Conservation (phyloP, 1,140 invertebrate genomes). For the Holotrichia oblita region DNA sequence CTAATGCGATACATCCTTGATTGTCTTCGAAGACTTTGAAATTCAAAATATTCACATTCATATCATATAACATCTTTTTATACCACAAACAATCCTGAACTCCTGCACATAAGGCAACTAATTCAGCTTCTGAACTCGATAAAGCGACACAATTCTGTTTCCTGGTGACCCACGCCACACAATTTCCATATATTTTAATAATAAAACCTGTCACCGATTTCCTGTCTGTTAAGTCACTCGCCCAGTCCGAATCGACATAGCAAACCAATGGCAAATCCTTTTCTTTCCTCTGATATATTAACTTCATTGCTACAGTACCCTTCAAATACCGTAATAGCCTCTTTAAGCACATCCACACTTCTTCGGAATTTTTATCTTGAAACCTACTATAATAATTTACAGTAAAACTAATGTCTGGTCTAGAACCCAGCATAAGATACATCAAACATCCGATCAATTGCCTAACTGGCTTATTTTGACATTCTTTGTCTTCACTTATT, state of each 20-base stretch:
- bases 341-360: slow-evolving; percentile 58
- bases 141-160: slow-evolving; percentile 47
- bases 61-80: slow-evolving; percentile 49
- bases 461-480: slow-evolving; percentile 49
- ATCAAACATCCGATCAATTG: slow-evolving; percentile 59
- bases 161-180: slow-evolving; percentile 46
- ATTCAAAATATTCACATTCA: slow-evolving; percentile 45
- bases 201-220: slow-evolving; percentile 51
- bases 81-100: slow-evolving; percentile 51
- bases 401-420: slow-evolving; percentile 61
- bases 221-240: slow-evolving; percentile 51
- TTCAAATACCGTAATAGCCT: slow-evolving; percentile 60
- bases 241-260: slow-evolving; percentile 58
- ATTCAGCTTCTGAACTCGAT: slow-evolving; percentile 65
- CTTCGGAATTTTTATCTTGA: slow-evolving; percentile 48
- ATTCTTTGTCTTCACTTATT: neutral
- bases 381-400: slow-evolving; percentile 55
- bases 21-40: slow-evolving; percentile 53
- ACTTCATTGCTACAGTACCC: slow-evolving; percentile 53
- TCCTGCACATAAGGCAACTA: slow-evolving; percentile 46
- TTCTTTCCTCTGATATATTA: slow-evolving; percentile 44
- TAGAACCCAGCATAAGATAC: slow-evolving; percentile 56
- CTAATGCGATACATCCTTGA: slow-evolving; percentile 56
- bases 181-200: slow-evolving; percentile 53
- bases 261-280: slow-evolving; percentile 35